Base-by-base conservation (phyloP, 2,113 vertebrate species). In the Lophius piscatorius region DNA sequence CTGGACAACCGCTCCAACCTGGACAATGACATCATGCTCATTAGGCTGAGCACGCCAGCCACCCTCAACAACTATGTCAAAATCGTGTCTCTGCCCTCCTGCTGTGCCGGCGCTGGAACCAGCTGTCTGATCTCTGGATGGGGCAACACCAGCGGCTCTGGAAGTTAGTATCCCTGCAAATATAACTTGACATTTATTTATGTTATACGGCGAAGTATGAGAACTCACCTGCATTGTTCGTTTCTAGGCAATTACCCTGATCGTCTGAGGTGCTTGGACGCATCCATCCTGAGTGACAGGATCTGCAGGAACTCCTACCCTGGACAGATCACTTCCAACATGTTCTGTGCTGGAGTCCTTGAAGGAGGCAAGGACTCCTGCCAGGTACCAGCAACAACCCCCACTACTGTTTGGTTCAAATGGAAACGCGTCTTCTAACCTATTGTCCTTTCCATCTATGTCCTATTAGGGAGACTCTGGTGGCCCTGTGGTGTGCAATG, bases 291-390 rank as follows among this genome's bases (percentile, higher is more conserved):
- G 75, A 82, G 87, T 0, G 41, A 89, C 26, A 39, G 6, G 0
- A 28, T 54, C 3, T 96, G 95, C 65, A 64, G 0, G 26, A 16
- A 1, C 0, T 2, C 93, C 9, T 97, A 97, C 81, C 94, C 94
- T 22, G 88, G 91, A 1, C 0, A 92, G 74, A 95, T 96, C 68
- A 93, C 93, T 12, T 0, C 17, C 0, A 98, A 93, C 92, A 96
- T 96, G 94, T 76, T 96, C 40, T 96, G 95, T 4, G 81, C 92
- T 0, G 96, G 96, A 80, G 96, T 70, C 85, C 13, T 96, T 0
- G 92, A 94, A 59, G 96, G 95, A 81, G 94, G 93, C 67, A 96
- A 95, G 79, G 95, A 97, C 62, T 95, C 95, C 45, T 97, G 96
- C 91, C 94, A 97, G 95, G 96, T 96, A 82, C 36, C 21, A 62